Conservation (phyloP, 2,113 vertebrate genomes). For the Australoheros scitulus region DNA sequence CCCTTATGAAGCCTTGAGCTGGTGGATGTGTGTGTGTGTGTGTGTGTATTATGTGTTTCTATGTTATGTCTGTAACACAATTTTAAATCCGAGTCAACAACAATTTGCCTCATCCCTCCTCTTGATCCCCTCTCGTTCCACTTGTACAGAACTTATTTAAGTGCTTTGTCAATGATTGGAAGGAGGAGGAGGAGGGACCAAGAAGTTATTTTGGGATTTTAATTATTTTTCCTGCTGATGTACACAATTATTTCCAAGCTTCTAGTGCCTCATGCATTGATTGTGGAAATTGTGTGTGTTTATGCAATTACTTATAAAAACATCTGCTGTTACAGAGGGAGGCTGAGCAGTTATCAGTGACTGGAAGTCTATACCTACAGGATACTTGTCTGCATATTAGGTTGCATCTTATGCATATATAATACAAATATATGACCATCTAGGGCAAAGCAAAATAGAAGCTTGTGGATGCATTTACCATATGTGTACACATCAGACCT, state of each 20-base stretch:
- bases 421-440: neutral
- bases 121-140: conserved; percentile 5
- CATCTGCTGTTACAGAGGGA: neutral
- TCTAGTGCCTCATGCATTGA: conserved; percentile 29
- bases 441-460: neutral
- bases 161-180: conserved; percentile 22
- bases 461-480: neutral
- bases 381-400: neutral
- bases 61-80: conserved; percentile 3
- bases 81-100: neutral
- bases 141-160: conserved; percentile 23
- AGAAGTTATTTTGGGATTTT: conserved; percentile 68
- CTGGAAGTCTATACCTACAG: neutral
- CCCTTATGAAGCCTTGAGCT: neutral
- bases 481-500: neutral
- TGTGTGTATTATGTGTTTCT: conserved; percentile 2
- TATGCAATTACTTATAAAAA: neutral
- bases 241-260: conserved; percentile 53
- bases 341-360: neutral
- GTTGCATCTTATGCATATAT: neutral
- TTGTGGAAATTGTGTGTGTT: conserved; percentile 12
- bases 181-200: conserved; percentile 20
- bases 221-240: conserved; percentile 72
- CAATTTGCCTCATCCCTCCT: neutral
- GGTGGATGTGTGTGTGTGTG: neutral